These are phyloP conservation scores for Anguilla japonica DNA, from an alignment of 2,113 vertebrate genomes.

Conservation along the genomic window DNA sequence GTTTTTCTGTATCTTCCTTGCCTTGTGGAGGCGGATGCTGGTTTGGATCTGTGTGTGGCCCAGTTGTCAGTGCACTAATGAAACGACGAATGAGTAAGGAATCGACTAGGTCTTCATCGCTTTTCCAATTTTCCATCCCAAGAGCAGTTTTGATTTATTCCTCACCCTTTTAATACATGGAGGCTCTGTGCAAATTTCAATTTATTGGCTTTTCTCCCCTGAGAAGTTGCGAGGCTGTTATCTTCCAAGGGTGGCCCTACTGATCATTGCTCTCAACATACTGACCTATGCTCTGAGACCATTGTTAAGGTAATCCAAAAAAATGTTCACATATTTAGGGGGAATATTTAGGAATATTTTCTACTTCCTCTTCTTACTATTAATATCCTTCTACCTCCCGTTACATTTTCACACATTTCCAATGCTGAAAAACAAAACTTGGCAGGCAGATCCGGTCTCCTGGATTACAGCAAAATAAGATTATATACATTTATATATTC, in stretches of 20 bases:
- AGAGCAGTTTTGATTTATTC: conserved; percentile 33
- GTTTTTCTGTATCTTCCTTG: background rate
- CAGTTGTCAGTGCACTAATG: conserved; percentile 23
- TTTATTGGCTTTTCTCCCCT: conserved; percentile 32
- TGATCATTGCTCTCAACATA: conserved; percentile 18
- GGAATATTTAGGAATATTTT: too few species aligned
- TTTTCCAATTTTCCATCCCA: conserved; percentile 32
- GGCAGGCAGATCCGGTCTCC: too few species aligned
- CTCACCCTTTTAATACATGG: conserved; percentile 24
- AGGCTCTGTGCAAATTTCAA: conserved; percentile 28
- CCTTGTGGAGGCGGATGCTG: background rate
- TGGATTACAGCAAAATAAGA: too few species aligned
- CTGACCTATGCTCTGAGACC: background rate
- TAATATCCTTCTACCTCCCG: too few species aligned
- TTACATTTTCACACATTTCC: too few species aligned
- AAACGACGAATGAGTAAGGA: conserved; percentile 25
- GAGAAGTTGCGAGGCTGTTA: conserved; percentile 31
- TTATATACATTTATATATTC: too few species aligned
- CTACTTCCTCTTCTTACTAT: too few species aligned
- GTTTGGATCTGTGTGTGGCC: background rate
- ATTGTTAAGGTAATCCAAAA: conserved; percentile 4
- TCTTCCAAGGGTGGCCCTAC: conserved; percentile 17
- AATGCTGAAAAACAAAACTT: too few species aligned
- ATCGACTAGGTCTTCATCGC: conserved; percentile 31
- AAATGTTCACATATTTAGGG: background rate